Evolutionary conservation across 2,797 vertebrate species (phyloP), one percentile per base, ranked within the genome.

Genomic region (Bradypodion ventrale): DNA sequence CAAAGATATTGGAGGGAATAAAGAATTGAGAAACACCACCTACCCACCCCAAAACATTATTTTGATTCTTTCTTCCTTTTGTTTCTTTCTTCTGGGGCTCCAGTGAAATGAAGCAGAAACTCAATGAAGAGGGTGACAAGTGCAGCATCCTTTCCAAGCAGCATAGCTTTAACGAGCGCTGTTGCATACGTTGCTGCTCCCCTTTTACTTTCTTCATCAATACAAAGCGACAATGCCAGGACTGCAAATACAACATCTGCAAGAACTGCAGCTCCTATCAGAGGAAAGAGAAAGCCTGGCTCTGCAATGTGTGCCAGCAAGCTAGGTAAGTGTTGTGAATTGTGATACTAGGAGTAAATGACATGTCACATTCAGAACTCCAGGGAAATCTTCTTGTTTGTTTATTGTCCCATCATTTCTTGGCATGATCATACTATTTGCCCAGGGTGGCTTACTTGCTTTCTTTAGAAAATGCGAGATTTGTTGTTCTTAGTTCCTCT

Each of bases 131-230:
- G 93, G 97, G 97, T 90, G 98, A 96, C 96, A 98, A 97, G 94
- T 98, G 98, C 94, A 97, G 96, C 93, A 97, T 99, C 95, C 97
- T 99, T 85, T 97, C 97, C 74, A 98, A 97, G 94, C 98, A 99
- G 95, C 96, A 96, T 88, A 97, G 97, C 93, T 99, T 99, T 91
- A 98, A 98, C 25, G 97, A 99, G 92, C 97, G 96, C 92, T 99
- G 98, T 95, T 99, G 98, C 87, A 99, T 99, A 95, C 97, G 98
- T 91, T 99, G 98, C 95, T 99, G 98, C 49, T 90, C 96, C 10
- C 97, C 98, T 85, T 99, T 99, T 96, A 97, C 97, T 19, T 99
- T 99, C 92, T 97, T 99, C 37, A 96, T 99, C 95, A 99, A 99
- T 94, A 97, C 97, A 87, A 97, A 97, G 92, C 96, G 97, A 49